Evolutionary conservation across 2,113 vertebrate genomes (phyloP), one percentile per base, ranked within the genome.

Genomic region (Crocuta crocuta): DNA sequence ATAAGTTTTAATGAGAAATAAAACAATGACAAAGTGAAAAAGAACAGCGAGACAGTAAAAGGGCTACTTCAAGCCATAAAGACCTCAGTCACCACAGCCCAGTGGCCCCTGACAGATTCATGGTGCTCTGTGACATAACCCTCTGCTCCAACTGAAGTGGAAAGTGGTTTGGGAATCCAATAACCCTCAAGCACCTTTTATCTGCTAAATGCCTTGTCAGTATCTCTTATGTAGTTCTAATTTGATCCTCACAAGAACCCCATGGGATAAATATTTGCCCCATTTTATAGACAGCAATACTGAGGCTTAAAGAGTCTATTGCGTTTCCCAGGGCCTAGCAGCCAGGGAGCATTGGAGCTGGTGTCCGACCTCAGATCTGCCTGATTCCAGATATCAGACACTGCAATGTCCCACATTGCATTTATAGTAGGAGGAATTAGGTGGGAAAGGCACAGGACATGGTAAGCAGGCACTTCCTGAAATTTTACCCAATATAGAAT

Each of bases 21-120:
- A 71, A 61, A 53, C 70, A 53, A 19, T 1, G 13, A 39, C 4
- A 79, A 33, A 53, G 3, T 45, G 45, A 66, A 33, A 24, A 58
- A 74, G 73, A 23, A 13, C 50, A 48, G 21, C 4, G 5, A 31
- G 35, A 66, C 35, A 19, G 28, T 43, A 76, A n/a, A 88, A 58
- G 5, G 48, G 31, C 39, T n/a, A 45, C 73, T 21, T 70, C 19
- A 24, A 80, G 31, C 45, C 78, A 53, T 12, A 16, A 74, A 95
- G 16, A 19, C 12, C 10, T 79, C 13, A 10, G 24, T 85, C 33
- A 33, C 71, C 63, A 73, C 15, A 63, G 5, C 76, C 12, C 26
- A 16, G 48, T 0, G 1, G 48, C 65, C 2, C 2, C 4, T 11
- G 10, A 9, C 5, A 1, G 7, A 5, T 45, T 83, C 33, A 58